Conservation (phyloP, 1,140 invertebrate genomes). For the Brachionus plicatilis region DNA sequence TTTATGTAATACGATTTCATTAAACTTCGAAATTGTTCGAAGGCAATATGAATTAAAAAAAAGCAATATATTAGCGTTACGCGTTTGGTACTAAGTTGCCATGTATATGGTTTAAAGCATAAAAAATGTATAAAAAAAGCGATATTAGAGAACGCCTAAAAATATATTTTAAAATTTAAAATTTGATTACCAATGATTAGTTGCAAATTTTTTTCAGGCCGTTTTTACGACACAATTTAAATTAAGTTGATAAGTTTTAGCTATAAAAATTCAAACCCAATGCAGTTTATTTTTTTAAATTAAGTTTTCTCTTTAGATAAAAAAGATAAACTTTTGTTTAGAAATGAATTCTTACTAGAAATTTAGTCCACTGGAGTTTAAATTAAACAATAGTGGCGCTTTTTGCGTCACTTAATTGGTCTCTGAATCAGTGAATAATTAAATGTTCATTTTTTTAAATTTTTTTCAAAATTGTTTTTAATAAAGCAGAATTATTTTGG, state of each 20-base stretch:
- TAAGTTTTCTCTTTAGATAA: background rate
- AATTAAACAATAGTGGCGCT: background rate
- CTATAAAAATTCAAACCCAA: background rate
- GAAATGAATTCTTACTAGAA: background rate
- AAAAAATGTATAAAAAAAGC: background rate
- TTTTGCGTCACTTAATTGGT: background rate
- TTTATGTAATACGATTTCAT: too few relatives aligned
- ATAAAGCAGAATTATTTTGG: background rate
- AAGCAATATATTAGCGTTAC: background rate
- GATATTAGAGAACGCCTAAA: background rate
- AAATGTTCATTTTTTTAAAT: background rate
- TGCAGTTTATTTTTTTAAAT: background rate
- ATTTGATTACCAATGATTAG: conserved; percentile 1
- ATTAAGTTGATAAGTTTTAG: background rate
- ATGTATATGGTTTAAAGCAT: background rate
- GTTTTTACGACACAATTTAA: background rate
- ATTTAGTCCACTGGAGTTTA: background rate
- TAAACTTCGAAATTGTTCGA: too few relatives aligned
- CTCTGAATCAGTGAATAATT: background rate
- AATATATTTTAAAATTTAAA: background rate
- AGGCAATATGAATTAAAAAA: background rate
- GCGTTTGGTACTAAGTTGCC: background rate
- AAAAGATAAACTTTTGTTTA: background rate
- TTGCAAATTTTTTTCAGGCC: background rate
- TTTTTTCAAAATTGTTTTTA: background rate